Conservation (phyloP, 2,797 vertebrate genomes). For the Enteromius trimaculatus region DNA sequence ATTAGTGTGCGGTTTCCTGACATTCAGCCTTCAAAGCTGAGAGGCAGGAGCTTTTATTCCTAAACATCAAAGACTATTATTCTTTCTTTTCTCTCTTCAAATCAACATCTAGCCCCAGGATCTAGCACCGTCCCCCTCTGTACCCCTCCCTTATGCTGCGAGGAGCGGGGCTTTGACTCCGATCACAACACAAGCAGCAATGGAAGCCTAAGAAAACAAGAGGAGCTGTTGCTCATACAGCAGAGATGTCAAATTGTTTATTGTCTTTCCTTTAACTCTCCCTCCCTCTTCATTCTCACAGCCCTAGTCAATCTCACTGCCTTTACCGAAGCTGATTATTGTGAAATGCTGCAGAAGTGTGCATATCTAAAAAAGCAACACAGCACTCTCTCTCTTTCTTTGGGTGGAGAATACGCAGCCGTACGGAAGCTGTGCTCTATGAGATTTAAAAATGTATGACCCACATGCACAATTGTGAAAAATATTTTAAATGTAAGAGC, state of each 20-base stretch:
- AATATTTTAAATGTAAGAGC: slow-evolving; percentile 75
- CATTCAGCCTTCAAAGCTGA: slow-evolving; percentile 74
- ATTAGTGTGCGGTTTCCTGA: slow-evolving; percentile 76
- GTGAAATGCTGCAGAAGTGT: slow-evolving; percentile 53
- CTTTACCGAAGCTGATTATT: slow-evolving; percentile 69
- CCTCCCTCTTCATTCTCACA: slow-evolving; percentile 27
- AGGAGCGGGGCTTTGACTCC: slow-evolving; percentile 66
- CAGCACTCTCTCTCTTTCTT: slow-evolving; percentile 44
- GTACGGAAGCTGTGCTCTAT: slow-evolving; percentile 24
- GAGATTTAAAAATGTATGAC: slow-evolving; percentile 70
- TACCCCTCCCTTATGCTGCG: slow-evolving; percentile 62
- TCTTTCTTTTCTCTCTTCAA: slow-evolving; percentile 75
- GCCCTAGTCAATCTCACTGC: slow-evolving; percentile 46
- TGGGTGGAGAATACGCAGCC: slow-evolving; percentile 47
- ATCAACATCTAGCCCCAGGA: slow-evolving; percentile 77
- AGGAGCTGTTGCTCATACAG: slow-evolving; percentile 61
- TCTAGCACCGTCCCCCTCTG: slow-evolving; percentile 60
- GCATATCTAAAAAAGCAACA: slow-evolving; percentile 53
- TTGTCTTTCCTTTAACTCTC: slow-evolving; percentile 66
- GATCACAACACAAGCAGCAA: slow-evolving; percentile 69
- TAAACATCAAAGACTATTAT: slow-evolving; percentile 76
- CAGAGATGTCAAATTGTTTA: slow-evolving; percentile 72
- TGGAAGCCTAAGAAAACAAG: slow-evolving; percentile 71
- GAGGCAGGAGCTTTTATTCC: slow-evolving; percentile 73
- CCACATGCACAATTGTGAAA: slow-evolving; percentile 68